Percentiles rank a stretch among this genome's conserved stretches.
Evolutionary conservation across 2,888 invertebrate species (phyloP).

Genomic region (Agrilus cyanescens): DNA sequence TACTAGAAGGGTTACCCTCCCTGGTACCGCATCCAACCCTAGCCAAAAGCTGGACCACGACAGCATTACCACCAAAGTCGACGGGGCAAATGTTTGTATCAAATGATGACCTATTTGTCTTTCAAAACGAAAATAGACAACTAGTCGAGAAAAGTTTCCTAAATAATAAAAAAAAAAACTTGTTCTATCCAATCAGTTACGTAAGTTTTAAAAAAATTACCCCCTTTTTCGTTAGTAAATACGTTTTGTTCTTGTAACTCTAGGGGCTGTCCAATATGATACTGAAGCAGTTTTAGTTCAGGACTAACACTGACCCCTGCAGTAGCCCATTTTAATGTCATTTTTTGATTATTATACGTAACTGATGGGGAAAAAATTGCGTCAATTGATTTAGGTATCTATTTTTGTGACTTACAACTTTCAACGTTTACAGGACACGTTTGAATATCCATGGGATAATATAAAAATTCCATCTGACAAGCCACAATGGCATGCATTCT

Average conservation of each 20-base stretch:
- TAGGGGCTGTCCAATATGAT: slow-evolving; percentile 62
- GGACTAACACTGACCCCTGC: slow-evolving; percentile 68
- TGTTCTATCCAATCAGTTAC: too few species aligned
- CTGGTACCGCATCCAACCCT: slow-evolving; percentile 73
- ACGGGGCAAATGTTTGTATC: slow-evolving; percentile 77
- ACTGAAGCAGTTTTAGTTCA: slow-evolving; percentile 67
- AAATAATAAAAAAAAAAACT: too few species aligned
- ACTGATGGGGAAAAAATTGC: slow-evolving; percentile 43
- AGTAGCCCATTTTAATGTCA: slow-evolving; percentile 62
- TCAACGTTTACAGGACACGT: slow-evolving; percentile 73
- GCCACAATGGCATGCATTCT: slow-evolving; percentile 77
- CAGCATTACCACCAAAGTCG: slow-evolving; percentile 68
- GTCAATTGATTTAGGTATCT: slow-evolving; percentile 43
- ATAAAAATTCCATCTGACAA: slow-evolving; percentile 78
- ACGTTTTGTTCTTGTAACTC: slow-evolving; percentile 59
- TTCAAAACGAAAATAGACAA: slow-evolving; percentile 69
- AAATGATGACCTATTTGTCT: slow-evolving; percentile 75
- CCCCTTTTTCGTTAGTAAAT: slow-evolving; percentile 66
- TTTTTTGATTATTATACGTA: slow-evolving; percentile 67
- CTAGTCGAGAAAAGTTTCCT: slow-evolving; percentile 68
- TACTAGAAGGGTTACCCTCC: slow-evolving; percentile 66
- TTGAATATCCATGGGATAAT: slow-evolving; percentile 80
- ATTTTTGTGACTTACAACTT: slow-evolving; percentile 66
- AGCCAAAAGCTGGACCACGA: slow-evolving; percentile 86
- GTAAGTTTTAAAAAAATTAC: too few species aligned